These are phyloP conservation scores for Himalopsyche japonica DNA, from an alignment of 2,888 invertebrate species.

Conservation along the genomic window DNA sequence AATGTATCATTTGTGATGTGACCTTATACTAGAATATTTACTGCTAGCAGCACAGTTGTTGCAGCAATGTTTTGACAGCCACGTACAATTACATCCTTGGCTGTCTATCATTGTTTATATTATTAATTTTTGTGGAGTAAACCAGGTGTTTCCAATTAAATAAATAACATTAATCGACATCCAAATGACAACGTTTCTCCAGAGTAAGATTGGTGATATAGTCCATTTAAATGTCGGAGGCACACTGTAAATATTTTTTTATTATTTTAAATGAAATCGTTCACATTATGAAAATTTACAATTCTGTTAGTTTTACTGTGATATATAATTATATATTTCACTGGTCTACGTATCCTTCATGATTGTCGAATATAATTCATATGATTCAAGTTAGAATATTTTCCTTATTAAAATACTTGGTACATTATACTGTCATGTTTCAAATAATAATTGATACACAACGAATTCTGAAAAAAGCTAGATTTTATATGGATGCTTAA, in stretches of 20 bases:
- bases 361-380: too few species aligned
- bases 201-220: slow-evolving; percentile 53
- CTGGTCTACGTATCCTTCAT: background rate
- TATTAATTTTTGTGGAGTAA: background rate
- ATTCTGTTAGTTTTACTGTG: background rate
- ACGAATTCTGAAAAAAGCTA: too few species aligned
- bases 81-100: background rate
- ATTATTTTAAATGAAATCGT: slow-evolving; percentile 2
- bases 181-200: slow-evolving; percentile 30
- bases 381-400: too few species aligned
- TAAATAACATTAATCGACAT: background rate
- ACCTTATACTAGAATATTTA: background rate
- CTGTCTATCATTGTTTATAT: background rate
- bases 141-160: background rate
- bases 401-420: too few species aligned
- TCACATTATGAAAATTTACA: too few species aligned
- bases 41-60: background rate
- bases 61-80: slow-evolving; percentile 7
- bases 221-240: slow-evolving; percentile 96
- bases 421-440: too few species aligned
- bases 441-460: too few species aligned
- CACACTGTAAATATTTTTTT: slow-evolving; percentile 69
- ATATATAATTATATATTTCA: background rate
- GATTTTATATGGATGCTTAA: too few species aligned
- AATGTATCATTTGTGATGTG: background rate